Evolutionary conservation across 2,888 invertebrate species (phyloP), one percentile per base, ranked within the genome.

Genomic region (Agonum fuliginosum): DNA sequence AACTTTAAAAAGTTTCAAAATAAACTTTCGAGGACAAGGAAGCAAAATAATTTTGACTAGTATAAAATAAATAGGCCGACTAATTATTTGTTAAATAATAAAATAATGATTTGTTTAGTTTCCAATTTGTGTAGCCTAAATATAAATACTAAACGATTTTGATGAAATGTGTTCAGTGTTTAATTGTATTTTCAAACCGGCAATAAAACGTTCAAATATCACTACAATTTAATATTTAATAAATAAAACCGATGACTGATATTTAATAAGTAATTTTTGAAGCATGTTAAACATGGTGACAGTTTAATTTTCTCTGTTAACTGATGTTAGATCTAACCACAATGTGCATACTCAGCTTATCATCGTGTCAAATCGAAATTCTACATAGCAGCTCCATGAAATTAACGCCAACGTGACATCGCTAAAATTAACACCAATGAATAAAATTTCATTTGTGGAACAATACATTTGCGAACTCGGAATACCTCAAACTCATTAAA

Each of bases 311-410:
- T 3, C 19, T 20, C 3, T 4, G 27, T 3, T 27, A 58, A 30
- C 30, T 12, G 27, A 8, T 58, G 20, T 58, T 30, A 1, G 58
- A 58, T 1, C 3, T 43, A 6, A 3, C 6, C 10, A 51, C 51
- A 51, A 51, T 51, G 20, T 51, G 51, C 24, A 51, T 3, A 51
- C 2, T 51, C 51, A 51, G 51, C 51, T 51, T 22, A 51, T 51
- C 51, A 22, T 14, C 10, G 14, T n/a, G 22, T 51, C 22, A 51
- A 20, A 51, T 51, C 10, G 24, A 17, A 51, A 51, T 51, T 19
- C 8, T 22, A 12, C 14, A 19, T 2, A 6, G 46, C 14, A 22
- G 19, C n/a, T 51, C n/a, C n/a, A 51, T 20, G 24, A 22, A 4
- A 20, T 51, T 51, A 51, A 19, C 51, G 20, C 20, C 20, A 51